Evolutionary conservation across 2,113 vertebrate genomes (phyloP), one percentile per base, ranked within the genome.

Genomic region (Sylvia atricapilla): DNA sequence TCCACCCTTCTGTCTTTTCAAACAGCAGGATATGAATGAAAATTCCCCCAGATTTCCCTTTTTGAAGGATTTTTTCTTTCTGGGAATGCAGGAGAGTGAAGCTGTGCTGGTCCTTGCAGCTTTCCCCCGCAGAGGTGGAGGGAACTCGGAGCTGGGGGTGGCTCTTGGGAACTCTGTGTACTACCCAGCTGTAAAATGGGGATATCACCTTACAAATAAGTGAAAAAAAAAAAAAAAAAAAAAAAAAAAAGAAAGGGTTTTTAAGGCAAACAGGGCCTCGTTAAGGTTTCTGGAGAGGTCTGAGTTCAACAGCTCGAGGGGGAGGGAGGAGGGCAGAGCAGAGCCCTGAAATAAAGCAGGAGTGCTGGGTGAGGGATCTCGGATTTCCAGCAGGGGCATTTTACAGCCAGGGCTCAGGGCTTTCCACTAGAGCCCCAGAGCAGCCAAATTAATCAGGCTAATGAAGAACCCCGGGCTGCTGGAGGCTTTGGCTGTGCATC

Each of bases 41-140:
- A 52, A 3, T 4, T 19, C 17, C 11, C 1, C 2, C 0, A 1
- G 30, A 2, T 3, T 14, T 15, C 2, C 1, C 6, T 30, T 84
- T 56, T 39, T 24, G 37, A 14, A 47, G 23, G 18, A 2, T 76
- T 31, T 82, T 73, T 35, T 22, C 25, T 8, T 16, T 27, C 44
- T 27, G 24, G 35, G 46, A 18, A 22, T 76, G 67, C 53, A 68
- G 67, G 58, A 43, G 41, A 24, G 43, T 3, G 23, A 20, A 46
- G 5, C 4, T 4, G 13, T 15, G 43, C 37, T 9, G n/a, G 7
- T 55, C 28, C 55, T 55, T 15, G 21, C 16, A 23, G 50, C 67
- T 55, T 67, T 47, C 3, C 41, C 12, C 27, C 0, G 0, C 31
- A 14, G 58, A 30, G 11, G 4, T 1, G 4, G 49, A 41, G 43